Evolutionary conservation across 2,797 vertebrate species (phyloP).

Genomic region (Choloepus didactylus): DNA sequence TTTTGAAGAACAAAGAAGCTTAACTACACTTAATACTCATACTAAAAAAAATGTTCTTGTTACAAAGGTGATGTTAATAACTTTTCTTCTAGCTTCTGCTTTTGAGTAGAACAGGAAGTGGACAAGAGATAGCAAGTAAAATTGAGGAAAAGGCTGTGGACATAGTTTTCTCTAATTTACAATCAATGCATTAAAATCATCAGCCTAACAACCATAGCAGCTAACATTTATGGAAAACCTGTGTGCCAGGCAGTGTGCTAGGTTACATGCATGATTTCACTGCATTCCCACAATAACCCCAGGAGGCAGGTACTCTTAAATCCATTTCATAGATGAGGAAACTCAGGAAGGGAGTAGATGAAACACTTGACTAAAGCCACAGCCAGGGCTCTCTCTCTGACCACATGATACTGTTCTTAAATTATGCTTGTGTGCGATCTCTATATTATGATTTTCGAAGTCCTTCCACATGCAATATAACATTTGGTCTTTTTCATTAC

Average conservation of each 20-base stretch:
- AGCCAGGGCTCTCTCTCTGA: background rate
- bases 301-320: background rate
- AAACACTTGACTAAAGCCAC: background rate
- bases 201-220: background rate
- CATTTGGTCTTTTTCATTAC: background rate
- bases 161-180: background rate
- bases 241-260: background rate
- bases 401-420: background rate
- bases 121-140: background rate
- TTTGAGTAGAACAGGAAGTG: background rate
- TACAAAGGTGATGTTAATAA: background rate
- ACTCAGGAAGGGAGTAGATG: background rate
- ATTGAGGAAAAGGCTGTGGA: background rate
- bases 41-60: background rate
- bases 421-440: background rate
- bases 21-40: background rate
- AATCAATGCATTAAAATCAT: background rate
- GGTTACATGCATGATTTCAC: background rate
- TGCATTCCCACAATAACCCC: background rate
- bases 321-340: background rate
- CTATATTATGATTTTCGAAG: background rate
- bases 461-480: background rate
- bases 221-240: background rate
- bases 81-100: constrained; percentile 43
- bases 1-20: background rate